Evolutionary conservation across 2,797 vertebrate species (phyloP).

Genomic region (Sparus aurata): DNA sequence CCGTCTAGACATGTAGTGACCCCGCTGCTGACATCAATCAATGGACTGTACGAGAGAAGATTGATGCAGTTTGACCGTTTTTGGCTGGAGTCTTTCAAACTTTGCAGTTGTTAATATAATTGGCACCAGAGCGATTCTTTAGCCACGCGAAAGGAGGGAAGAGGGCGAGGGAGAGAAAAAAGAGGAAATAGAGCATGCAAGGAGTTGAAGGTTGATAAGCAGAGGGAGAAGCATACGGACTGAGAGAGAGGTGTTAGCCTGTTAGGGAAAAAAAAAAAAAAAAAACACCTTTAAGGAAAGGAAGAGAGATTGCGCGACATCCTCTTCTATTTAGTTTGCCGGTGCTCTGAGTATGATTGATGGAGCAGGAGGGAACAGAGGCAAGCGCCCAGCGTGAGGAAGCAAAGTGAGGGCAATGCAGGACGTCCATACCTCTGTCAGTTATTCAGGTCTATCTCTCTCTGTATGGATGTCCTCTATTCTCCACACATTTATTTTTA

Average conservation of each 20-base stretch:
- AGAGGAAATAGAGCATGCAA: slow-evolving; percentile 52
- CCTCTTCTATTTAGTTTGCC: slow-evolving; percentile 78
- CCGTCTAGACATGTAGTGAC: slow-evolving; percentile 75
- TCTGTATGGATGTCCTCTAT: slow-evolving; percentile 26
- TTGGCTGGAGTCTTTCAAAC: slow-evolving; percentile 70
- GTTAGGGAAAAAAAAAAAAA: slow-evolving; percentile 15
- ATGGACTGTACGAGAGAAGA: slow-evolving; percentile 70
- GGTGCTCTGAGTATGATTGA: slow-evolving; percentile 81
- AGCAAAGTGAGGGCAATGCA: slow-evolving; percentile 67
- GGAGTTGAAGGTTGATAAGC: slow-evolving; percentile 69
- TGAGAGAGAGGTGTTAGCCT: slow-evolving; percentile 58
- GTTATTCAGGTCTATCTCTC: slow-evolving; percentile 44
- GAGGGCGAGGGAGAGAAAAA: background rate
- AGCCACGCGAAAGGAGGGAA: slow-evolving; percentile 27
- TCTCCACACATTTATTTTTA: background rate
- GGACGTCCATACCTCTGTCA: slow-evolving; percentile 52
- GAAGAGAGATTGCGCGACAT: slow-evolving; percentile 78
- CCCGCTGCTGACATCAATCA: slow-evolving; percentile 76
- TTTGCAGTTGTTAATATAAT: slow-evolving; percentile 74
- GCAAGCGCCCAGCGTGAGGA: slow-evolving; percentile 54
- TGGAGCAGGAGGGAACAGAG: slow-evolving; percentile 73
- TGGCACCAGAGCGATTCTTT: slow-evolving; percentile 57
- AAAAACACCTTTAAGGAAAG: slow-evolving; percentile 48
- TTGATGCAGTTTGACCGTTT: slow-evolving; percentile 74
- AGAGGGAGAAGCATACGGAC: slow-evolving; percentile 29